phyloP scores from a whole-genome alignment of 2,888 invertebrate genomes.

The Melanotus villosus region DNA sequence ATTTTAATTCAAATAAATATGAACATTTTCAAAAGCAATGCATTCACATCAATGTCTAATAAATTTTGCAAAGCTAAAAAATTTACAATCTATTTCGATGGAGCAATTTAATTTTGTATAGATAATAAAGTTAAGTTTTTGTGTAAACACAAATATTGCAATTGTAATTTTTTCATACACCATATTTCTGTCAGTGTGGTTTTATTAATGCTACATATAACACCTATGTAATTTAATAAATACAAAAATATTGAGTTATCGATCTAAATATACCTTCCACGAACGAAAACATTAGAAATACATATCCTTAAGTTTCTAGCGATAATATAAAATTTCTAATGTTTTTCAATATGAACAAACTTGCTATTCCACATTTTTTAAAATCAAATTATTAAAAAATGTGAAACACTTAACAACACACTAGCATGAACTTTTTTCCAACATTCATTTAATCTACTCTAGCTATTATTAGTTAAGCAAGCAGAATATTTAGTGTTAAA shows the following conservation, averaged over 20 bases:
- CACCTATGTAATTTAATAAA: conserved; percentile 52
- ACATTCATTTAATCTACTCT: conserved; percentile 26
- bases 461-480: conserved; percentile 37
- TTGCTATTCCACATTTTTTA: conserved; percentile 18
- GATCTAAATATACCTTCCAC: conserved; percentile 27
- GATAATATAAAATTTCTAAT: conserved; percentile 15
- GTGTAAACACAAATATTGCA: conserved; percentile 13
- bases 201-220: conserved; percentile 52
- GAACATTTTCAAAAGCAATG: conserved; percentile 26
- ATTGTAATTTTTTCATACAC: conserved; percentile 23
- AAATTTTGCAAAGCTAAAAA: conserved; percentile 13
- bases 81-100: conserved; percentile 3
- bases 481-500: conserved; percentile 29
- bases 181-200: conserved; percentile 25
- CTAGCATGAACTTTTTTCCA: conserved; percentile 11
- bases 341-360: conserved; percentile 7
- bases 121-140: background rate
- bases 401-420: conserved; percentile 11
- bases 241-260: conserved; percentile 54
- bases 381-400: conserved; percentile 3
- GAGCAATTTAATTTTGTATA: conserved; percentile 12
- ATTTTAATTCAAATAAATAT: background rate
- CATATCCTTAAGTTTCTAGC: background rate
- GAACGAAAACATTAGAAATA: conserved; percentile 31
- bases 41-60: conserved; percentile 23